Evolutionary conservation across 2,113 vertebrate genomes (phyloP), one percentile per base, ranked within the genome.

Genomic region (Stegastes partitus): DNA sequence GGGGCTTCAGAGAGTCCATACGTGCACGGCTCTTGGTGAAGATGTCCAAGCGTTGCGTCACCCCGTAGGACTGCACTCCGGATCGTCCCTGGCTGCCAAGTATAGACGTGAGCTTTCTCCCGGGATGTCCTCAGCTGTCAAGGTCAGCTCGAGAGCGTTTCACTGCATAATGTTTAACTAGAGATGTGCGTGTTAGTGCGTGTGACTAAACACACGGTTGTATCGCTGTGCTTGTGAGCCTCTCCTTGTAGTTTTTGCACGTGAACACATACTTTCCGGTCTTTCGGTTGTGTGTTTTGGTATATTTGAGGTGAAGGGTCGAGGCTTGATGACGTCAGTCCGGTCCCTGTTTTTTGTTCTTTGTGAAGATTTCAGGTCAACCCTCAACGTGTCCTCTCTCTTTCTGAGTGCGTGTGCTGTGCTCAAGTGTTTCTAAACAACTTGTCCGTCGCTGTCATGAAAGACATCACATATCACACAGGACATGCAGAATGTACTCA

Each of bases 71-170:
- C 59, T 77, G 31, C n/a, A 25, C 63, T 59, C 56, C 15, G 22
- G 39, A 83, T 68, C 5, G 31, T 51, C 55, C 31, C 28, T 28
- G 59, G 55, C 70, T 74, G 74, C 69, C 82, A 58, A 73, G 69
- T 3, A 1, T 56, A 74, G 76, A 65, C 26, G 2, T 42, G 61
- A 84, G 59, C 8, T 31, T 68, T 34, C 68, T 82, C 47, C 59
- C 64, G 70, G 26, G 56, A 79, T 23, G 71, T 82, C 74, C 51
- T 84, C 67, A 58, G 63, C 74, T 86, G 74, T 88, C 31, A 87
- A 63, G 72, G 71, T 28, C 49, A 16, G 14, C 50, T 22, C 6
- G 0, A 53, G 68, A 53, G 50, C 45, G 9, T 58, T 58, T 47
- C n/a, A 21, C 54, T 62, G 25, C n/a, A 5, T 4, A 53, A 28